Evolutionary conservation across 2,888 invertebrate species (phyloP).

Genomic region (Polydesmus complanatus): DNA sequence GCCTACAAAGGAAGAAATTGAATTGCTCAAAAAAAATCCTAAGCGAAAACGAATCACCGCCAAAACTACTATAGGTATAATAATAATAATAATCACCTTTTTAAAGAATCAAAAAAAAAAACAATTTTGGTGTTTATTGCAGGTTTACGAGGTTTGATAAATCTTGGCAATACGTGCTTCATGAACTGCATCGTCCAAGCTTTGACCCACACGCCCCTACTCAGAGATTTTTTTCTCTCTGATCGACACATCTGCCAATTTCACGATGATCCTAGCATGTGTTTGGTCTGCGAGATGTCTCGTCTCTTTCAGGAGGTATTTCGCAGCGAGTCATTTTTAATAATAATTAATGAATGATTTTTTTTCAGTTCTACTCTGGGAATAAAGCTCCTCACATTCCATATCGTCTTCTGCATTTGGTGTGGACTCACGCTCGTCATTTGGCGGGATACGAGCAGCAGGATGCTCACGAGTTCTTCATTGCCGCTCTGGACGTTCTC

Average conservation of each 20-base stretch:
- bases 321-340: conserved; percentile 1
- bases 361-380: conserved; percentile 76
- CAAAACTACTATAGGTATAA: conserved; percentile 59
- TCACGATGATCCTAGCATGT: conserved; percentile 50
- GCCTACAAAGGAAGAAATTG: conserved; percentile 59
- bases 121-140: conserved; percentile 18
- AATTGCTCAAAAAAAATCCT: conserved; percentile 57
- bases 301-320: conserved; percentile 75
- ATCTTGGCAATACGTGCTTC: conserved; percentile 94
- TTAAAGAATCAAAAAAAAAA: not conserved
- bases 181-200: conserved; percentile 97
- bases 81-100: not conserved
- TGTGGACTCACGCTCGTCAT: conserved; percentile 93
- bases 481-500: conserved; percentile 81
- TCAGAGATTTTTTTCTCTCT: conserved; percentile 88
- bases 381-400: conserved; percentile 74
- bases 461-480: conserved; percentile 98
- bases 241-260: conserved; percentile 76
- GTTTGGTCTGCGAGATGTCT: conserved; percentile 91
- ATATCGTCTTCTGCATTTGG: conserved; percentile 75
- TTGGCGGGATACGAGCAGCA: conserved; percentile 93
- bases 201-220: conserved; percentile 81
- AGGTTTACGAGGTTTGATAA: conserved; percentile 82
- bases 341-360: not conserved
- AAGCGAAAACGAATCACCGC: conserved; percentile 63